Evolutionary conservation across 2,797 vertebrate genomes (phyloP), one percentile per base, ranked within the genome.

Genomic region (Neomorphus geoffroyi): DNA sequence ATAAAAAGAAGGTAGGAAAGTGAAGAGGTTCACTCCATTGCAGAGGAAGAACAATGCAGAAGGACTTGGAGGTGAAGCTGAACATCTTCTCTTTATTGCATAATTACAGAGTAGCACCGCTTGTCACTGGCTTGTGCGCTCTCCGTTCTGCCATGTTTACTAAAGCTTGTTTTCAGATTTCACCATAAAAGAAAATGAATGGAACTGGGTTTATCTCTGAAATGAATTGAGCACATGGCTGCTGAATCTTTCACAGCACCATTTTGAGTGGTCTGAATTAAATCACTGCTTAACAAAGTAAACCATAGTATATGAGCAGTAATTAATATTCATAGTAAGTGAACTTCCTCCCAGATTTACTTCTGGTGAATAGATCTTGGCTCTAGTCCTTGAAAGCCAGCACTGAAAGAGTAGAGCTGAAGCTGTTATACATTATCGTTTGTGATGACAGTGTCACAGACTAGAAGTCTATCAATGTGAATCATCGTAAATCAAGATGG

Each of bases 1-100:
- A 96, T 92, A 86, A 96, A 90, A 97, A 93, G 86, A 93, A 96
- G 74, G 74, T 27, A 88, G 37, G 54, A 90, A 93, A 95, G 67
- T 58, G 92, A 97, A 97, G 50, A 96, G 94, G 80, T 92, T 92
- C 94, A 89, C 80, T 67, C 73, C 81, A 80, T 73, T 81, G 60
- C 46, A 39, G 50, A 77, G 72, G 77, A 96, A 82, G 85, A 93
- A 54, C 93, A 95, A 88, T 67, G 66, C 46, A 81, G 70, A 91
- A 94, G 88, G 48, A 83, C 90, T 85, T 39, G 2, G 84, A 80
- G 82, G 93, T 90, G 80, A 97, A 86, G 35, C 45, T n/a, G 91
- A 96, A 74, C 74, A 78, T 93, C 65, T 70, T 75, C 81, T 85
- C 45, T 86, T 93, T 81, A 74, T 86, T 92, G 58, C 46, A 86